A percentile compares a stretch with the other conserved stretches of the same genome.
Evolutionary conservation across 23 tunicate genomes (phyloP).

Genomic region (Oikopleura albicans): DNA sequence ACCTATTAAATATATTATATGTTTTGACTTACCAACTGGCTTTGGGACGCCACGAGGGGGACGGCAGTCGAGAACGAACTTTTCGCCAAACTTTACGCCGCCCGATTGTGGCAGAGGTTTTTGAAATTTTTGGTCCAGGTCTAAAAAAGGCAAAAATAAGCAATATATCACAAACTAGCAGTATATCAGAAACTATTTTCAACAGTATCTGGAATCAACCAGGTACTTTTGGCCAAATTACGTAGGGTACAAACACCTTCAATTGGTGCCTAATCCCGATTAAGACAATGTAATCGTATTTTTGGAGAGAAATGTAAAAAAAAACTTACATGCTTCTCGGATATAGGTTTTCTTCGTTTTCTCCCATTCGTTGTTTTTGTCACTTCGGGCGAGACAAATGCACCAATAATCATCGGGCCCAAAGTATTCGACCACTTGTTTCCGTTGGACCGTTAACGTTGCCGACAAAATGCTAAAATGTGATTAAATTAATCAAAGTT

Average conservation of each 20-base stretch:
- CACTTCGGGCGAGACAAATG: neutral
- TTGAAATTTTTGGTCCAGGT: neutral
- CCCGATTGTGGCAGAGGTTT: constrained; percentile 14
- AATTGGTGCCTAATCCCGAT: too few relatives aligned
- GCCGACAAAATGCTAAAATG: neutral
- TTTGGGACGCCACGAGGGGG: neutral
- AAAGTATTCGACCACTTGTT: neutral
- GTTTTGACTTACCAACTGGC: neutral
- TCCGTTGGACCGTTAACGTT: neutral
- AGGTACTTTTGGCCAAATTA: too few relatives aligned
- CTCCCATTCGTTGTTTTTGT: neutral
- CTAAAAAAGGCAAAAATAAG: too few relatives aligned
- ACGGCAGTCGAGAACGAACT: constrained; percentile 11
- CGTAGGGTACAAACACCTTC: too few relatives aligned
- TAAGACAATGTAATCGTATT: too few relatives aligned
- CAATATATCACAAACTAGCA: too few relatives aligned
- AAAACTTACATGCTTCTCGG: neutral
- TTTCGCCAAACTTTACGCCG: constrained; percentile 1
- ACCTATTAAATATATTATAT: too few relatives aligned
- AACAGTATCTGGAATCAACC: too few relatives aligned
- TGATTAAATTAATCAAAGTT: too few relatives aligned
- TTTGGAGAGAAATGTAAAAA: neutral
- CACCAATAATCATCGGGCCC: constrained; percentile 3
- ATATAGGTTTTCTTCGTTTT: neutral
- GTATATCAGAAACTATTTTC: too few relatives aligned